Base-by-base conservation (phyloP, 1,140 invertebrate species). In the Aphelenchoides fujianensis region DNA sequence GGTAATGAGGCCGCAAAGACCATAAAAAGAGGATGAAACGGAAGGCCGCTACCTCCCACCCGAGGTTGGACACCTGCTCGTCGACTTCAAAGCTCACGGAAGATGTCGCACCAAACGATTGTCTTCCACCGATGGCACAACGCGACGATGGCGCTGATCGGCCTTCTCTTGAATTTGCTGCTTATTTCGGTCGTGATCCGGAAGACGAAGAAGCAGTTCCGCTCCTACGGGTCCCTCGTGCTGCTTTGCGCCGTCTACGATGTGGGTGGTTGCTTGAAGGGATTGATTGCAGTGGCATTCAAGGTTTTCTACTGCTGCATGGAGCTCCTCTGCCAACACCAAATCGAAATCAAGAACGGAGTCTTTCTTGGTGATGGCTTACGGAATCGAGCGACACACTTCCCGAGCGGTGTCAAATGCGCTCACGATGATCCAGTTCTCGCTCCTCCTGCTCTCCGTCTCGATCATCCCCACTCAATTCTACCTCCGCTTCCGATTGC, bases 301-400 rank as follows among this genome's bases (percentile, higher is more conserved):
- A n/a, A n/a, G n/a, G n/a, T n/a, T n/a, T 30, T 19, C n/a, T n/a
- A n/a, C n/a, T n/a, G n/a, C n/a, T n/a, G n/a, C n/a, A n/a, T n/a
- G n/a, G n/a, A n/a, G n/a, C n/a, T n/a, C n/a, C n/a, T n/a, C n/a
- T n/a, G n/a, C n/a, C n/a, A n/a, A n/a, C n/a, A n/a, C 5, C 5
- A 7, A 59, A 19, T 59, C 5, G 55, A 59, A 23, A 59, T 59
- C 23, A 59, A 59, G 55, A 59, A 59, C 55, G 55, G 55, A 7
- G 5, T 5, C 23, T 59, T n/a, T 59, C 34, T 19, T 59, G 5
- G 55, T 59, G 28, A 7, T 23, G 5, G 55, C 55, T 5, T 7
- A 59, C 55, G 55, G 55, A 59, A 59, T 59, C 34, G 55, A 59
- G 23, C 5, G 7, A 27, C 34, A 19, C 5, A 5, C 5, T 5